Evolutionary conservation across 2,888 invertebrate genomes (phyloP), one percentile per base, ranked within the genome.

Genomic region (Camponotus fellah): DNA sequence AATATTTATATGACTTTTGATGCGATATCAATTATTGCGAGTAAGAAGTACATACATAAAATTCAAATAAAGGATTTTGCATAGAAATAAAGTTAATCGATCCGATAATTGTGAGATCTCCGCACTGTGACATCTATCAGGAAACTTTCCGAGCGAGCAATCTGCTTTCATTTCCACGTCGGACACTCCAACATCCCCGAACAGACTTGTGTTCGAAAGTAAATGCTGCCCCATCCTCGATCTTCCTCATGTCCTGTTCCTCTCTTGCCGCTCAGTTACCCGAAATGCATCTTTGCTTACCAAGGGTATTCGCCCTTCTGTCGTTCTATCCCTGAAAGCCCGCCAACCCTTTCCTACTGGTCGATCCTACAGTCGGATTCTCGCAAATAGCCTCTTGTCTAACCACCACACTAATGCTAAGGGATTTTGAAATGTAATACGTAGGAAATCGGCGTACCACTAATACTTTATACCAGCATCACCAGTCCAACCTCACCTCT

Each of bases 341-440:
- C 64, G 79, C 72, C 85, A 89, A 76, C 86, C 84, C 82, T 83
- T 86, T 88, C 83, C 60, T 53, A 53, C 53, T 81, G 85, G 79
- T 74, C 81, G 62, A 76, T 58, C 69, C 58, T 34, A 71, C 84
- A 65, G 81, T 81, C 79, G 80, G 83, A 85, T 85, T 84, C 82
- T 76, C 79, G 71, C 90, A 83, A 89, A 90, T 90, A 87, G 85
- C 75, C 86, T 69, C 87, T 85, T 83, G 83, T 87, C 84, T 43
- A 64, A 89, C 86, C 83, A 60, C 81, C 74, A 34, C 46, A 64
- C 82, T 88, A 88, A 88, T 85, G 71, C 87, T 71, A 74, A 40
- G 60, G 83, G 87, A 90, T 89, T 89, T 90, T 89, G 85, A 89
- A 91, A 89, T 87, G 88, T 88, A 91, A 90, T 90, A 89, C 89